Percentiles rank a stretch among this genome's conserved stretches.
phyloP scores from a whole-genome alignment of 2,113 vertebrate species.

The Cyprinodon brontotheroides region DNA sequence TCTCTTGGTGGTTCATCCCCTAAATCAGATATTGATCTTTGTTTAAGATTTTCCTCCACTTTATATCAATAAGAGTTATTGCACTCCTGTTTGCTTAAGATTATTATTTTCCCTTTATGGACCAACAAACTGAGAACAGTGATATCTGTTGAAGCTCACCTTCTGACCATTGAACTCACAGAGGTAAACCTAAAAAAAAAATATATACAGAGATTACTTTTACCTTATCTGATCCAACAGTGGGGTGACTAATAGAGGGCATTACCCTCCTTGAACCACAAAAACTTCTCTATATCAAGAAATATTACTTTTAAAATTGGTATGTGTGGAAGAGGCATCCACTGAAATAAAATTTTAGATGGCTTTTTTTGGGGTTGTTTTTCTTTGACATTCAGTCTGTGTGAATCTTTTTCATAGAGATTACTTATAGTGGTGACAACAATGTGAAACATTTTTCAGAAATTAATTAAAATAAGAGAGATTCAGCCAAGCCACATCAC shows the following conservation, averaged over 20 bases:
- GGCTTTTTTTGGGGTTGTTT: no score
- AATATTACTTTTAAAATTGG: background rate
- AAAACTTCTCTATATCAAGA: background rate
- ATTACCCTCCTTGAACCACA: background rate
- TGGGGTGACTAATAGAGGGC: background rate
- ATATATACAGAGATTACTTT: background rate
- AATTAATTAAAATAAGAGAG: background rate
- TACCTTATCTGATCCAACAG: background rate
- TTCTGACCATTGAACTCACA: background rate
- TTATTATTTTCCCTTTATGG: background rate
- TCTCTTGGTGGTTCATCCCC: background rate
- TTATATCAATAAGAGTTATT: background rate
- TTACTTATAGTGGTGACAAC: background rate
- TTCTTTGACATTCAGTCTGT: background rate
- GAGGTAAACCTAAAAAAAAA: background rate
- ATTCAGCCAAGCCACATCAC: background rate
- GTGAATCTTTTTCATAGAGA: background rate
- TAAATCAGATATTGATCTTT: background rate
- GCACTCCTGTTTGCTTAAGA: background rate
- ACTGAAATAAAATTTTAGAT: no score
- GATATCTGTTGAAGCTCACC: background rate
- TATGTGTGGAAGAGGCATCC: background rate
- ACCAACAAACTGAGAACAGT: background rate
- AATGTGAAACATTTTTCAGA: background rate
- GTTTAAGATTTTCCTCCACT: background rate